Evolutionary conservation across 2,113 vertebrate species (phyloP).

Genomic region (Nerophis ophidion): DNA sequence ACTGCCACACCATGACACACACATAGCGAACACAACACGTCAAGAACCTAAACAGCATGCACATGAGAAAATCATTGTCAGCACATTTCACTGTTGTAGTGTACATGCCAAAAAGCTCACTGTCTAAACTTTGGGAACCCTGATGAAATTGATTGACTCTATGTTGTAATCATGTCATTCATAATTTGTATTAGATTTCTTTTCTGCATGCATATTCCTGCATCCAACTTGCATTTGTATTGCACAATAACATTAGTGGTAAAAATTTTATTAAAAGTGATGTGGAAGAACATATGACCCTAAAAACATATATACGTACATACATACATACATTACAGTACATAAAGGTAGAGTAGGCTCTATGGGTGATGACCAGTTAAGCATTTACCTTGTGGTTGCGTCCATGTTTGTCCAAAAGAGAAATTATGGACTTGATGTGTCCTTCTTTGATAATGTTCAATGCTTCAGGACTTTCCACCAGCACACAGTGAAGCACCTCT

Average conservation of each 20-base stretch:
- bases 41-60: conserved; percentile 79
- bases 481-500: conserved; percentile 93
- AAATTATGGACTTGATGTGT: conserved; percentile 96
- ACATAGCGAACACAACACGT: conserved; percentile 92
- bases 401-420: conserved; percentile 91
- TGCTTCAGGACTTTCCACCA: conserved; percentile 96
- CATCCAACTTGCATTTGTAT: background rate
- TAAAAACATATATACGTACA: background rate
- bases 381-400: conserved; percentile 87
- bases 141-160: background rate
- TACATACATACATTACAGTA: too few species aligned
- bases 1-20: conserved; percentile 95
- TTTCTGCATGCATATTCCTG: background rate
- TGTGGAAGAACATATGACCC: background rate
- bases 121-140: background rate
- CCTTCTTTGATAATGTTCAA: conserved; percentile 97
- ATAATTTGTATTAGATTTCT: background rate
- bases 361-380: background rate
- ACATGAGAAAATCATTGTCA: conserved; percentile 18
- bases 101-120: background rate
- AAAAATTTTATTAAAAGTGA: background rate
- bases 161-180: background rate
- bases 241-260: background rate
- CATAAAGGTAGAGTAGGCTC: too few species aligned
- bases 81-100: background rate